phyloP scores from a whole-genome alignment of 2,113 vertebrate species.

The Gila orcuttii region DNA sequence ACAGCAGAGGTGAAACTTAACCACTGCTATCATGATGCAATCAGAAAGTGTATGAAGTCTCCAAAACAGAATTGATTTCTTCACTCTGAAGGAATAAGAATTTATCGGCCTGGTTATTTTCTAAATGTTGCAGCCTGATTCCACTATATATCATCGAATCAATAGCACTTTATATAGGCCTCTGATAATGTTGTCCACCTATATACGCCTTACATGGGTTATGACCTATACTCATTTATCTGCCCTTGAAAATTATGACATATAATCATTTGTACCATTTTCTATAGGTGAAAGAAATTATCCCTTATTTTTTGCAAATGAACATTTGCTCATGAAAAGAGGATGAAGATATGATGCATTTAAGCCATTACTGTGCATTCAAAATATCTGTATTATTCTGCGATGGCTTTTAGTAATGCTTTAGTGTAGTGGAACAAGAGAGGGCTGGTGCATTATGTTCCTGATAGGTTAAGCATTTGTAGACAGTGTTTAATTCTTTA shows the following conservation, averaged over 20 bases:
- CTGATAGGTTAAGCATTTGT: slow-evolving; percentile 44
- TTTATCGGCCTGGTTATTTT: slow-evolving; percentile 48
- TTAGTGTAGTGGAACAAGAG: slow-evolving; percentile 15
- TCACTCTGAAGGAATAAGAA: slow-evolving; percentile 23
- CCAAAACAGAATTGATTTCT: slow-evolving; percentile 46
- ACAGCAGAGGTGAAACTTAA: slow-evolving; percentile 33
- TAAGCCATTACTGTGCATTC: not conserved
- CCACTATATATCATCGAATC: slow-evolving; percentile 46
- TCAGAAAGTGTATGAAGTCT: slow-evolving; percentile 25
- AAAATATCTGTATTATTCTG: slow-evolving; percentile 4
- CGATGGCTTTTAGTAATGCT: slow-evolving; percentile 1
- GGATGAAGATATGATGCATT: slow-evolving; percentile 6
- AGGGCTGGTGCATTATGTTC: slow-evolving; percentile 16
- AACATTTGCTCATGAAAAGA: not conserved
- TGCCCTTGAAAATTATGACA: slow-evolving; percentile 32
- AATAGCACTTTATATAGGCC: slow-evolving; percentile 37
- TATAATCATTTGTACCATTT: slow-evolving; percentile 3
- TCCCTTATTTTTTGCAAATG: not conserved
- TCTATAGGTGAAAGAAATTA: not conserved
- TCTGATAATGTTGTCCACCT: slow-evolving; percentile 17
- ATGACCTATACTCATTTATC: slow-evolving; percentile 35
- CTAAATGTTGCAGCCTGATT: slow-evolving; percentile 44
- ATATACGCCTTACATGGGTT: slow-evolving; percentile 6
- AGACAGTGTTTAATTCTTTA: slow-evolving; percentile 51
- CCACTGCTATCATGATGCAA: not conserved